Percentiles rank a stretch among this genome's conserved stretches.
Conservation (phyloP, 2,888 invertebrate genomes). For the Peribatodes rhomboidaria region DNA sequence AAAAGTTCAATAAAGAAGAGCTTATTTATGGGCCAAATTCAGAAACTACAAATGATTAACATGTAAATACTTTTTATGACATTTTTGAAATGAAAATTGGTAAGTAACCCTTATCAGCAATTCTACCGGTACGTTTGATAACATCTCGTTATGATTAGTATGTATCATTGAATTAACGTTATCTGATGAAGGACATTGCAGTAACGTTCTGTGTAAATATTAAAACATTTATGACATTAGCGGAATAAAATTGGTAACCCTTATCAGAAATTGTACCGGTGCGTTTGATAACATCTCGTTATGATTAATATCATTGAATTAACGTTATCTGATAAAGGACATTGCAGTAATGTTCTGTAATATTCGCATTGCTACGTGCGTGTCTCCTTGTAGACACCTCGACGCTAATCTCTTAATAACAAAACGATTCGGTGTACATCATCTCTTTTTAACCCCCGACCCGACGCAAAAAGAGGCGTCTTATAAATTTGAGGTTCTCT, state of each 20-base stretch:
- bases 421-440: slow-evolving; percentile 16
- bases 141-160: neutral
- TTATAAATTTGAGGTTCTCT: too few relatives aligned
- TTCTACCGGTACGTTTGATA: neutral
- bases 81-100: neutral
- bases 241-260: neutral
- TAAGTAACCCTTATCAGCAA: neutral
- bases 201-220: slow-evolving; percentile 2
- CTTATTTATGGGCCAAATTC: slow-evolving; percentile 36
- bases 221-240: neutral
- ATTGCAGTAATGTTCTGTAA: slow-evolving; percentile 5
- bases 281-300: neutral
- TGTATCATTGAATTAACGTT: slow-evolving; percentile 15
- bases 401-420: slow-evolving; percentile 27
- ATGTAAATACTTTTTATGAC: neutral
- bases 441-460: slow-evolving; percentile 15
- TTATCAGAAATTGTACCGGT: neutral
- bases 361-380: slow-evolving; percentile 34
- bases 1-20: slow-evolving; percentile 38
- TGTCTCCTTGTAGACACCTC: slow-evolving; percentile 33
- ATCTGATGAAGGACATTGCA: slow-evolving; percentile 7
- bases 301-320: slow-evolving; percentile 13
- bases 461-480: too few relatives aligned
- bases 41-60: slow-evolving; percentile 16
- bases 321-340: slow-evolving; percentile 8